Evolutionary conservation across 2,797 vertebrate species (phyloP), one percentile per base, ranked within the genome.

Genomic region (Mormyrops boulengeri): DNA sequence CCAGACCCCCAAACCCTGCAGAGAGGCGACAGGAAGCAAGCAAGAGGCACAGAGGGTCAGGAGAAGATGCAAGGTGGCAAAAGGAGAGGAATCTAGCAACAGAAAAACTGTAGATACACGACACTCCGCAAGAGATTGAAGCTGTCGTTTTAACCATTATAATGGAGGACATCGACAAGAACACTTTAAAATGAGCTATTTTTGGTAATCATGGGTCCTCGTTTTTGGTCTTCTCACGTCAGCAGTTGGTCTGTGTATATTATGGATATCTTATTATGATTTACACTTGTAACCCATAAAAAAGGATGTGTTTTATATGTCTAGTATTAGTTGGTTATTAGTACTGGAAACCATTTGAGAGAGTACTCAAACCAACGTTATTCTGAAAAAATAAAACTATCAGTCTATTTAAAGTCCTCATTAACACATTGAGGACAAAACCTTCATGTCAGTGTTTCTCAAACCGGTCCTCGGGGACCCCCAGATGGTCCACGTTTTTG

Each of bases 1-100:
- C 98, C 95, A 99, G 97, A 96, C 97, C 98, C 97, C 97, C 98
- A 97, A 99, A 99, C 97, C 98, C 98, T 99, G 97, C 96, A 93
- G 92, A 95, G 96, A 92, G 93, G 94, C 93, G 93, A 95, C 95
- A 95, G 95, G 95, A 94, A 97, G 95, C 97, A 93, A 95, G 95
- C 96, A 94, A 94, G 93, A 95, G 91, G 92, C 85, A 96, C 92
- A 95, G 84, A 88, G 92, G 88, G 92, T 96, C 96, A 97, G 95
- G 95, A 89, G 85, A 88, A 44, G 9, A 53, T 8, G 30, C 11
- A 66, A 44, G 77, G 38, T 5, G 52, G 50, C 66, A 89, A 89
- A 91, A 84, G 92, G 85, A 5, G 47, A 88, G 57, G 73, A 49
- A 86, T 17, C 66, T 17, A 38, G 66, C 3, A 73, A 73, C 30